phyloP scores from a whole-genome alignment of 2,888 invertebrate species.

The Hydrotaea cyrtoneurina region DNA sequence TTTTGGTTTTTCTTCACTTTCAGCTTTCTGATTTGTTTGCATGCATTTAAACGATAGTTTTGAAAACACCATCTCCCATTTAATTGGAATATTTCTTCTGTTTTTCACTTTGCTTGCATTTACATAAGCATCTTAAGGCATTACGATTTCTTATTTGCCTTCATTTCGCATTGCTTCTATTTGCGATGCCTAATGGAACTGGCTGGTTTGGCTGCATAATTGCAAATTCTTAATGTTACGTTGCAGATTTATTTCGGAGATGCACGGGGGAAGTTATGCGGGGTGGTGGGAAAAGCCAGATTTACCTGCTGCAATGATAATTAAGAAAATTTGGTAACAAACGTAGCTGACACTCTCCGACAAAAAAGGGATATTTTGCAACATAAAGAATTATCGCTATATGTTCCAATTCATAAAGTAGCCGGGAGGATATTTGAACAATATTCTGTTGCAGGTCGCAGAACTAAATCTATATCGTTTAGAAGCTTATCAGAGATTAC shows the following conservation, averaged over 20 bases:
- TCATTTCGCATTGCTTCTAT: neutral
- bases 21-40: slow-evolving; percentile 18
- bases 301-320: neutral
- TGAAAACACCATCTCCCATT: slow-evolving; percentile 19
- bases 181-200: slow-evolving; percentile 24
- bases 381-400: too few relatives aligned
- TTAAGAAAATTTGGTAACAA: neutral
- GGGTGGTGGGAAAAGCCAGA: too few relatives aligned
- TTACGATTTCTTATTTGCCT: neutral
- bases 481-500: too few relatives aligned
- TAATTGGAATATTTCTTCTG: slow-evolving; percentile 31
- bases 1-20: slow-evolving; percentile 3
- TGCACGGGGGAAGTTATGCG: neutral
- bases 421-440: too few relatives aligned
- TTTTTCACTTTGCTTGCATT: neutral
- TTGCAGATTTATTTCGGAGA: neutral
- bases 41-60: slow-evolving; percentile 28
- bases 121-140: slow-evolving; percentile 35
- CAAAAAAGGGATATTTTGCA: too few relatives aligned
- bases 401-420: too few relatives aligned
- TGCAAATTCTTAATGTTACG: slow-evolving; percentile 49
- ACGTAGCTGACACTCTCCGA: neutral
- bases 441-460: too few relatives aligned
- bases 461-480: too few relatives aligned
- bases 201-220: slow-evolving; percentile 51